phyloP scores from a whole-genome alignment of 2,888 invertebrate genomes.

The Napeogenes inachia region DNA sequence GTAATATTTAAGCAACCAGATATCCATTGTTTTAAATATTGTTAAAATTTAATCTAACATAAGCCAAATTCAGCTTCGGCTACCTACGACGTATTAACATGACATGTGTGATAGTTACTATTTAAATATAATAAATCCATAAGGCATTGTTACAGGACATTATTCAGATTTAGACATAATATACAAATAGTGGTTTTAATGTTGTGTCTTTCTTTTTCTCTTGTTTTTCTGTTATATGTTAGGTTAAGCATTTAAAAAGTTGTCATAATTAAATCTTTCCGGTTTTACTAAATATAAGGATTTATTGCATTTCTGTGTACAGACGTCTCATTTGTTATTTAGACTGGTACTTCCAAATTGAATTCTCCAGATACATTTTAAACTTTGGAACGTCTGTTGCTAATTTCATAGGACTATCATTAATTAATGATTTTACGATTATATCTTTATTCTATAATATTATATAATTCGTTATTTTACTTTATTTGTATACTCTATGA shows the following conservation, averaged over 20 bases:
- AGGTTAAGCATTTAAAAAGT: background rate
- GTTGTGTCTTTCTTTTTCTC: background rate
- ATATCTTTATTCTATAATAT: background rate
- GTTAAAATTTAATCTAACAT: background rate
- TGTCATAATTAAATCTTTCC: background rate
- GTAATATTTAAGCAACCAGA: no score
- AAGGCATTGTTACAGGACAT: background rate
- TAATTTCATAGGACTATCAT: no score
- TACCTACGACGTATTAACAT: background rate
- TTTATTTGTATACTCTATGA: background rate
- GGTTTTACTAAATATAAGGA: background rate
- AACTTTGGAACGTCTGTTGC: background rate
- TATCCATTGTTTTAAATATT: background rate
- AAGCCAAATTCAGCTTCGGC: background rate
- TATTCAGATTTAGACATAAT: background rate
- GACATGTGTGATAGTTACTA: conserved; percentile 1
- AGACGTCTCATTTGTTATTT: no score
- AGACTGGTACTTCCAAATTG: no score
- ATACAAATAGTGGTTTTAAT: conserved; percentile 1
- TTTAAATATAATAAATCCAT: background rate
- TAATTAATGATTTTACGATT: background rate
- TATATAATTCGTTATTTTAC: background rate
- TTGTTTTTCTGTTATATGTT: background rate
- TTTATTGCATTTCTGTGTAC: no score
- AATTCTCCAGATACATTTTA: background rate